phyloP scores from a whole-genome alignment of 2,888 invertebrate genomes.

The Phorcus lineatus region DNA sequence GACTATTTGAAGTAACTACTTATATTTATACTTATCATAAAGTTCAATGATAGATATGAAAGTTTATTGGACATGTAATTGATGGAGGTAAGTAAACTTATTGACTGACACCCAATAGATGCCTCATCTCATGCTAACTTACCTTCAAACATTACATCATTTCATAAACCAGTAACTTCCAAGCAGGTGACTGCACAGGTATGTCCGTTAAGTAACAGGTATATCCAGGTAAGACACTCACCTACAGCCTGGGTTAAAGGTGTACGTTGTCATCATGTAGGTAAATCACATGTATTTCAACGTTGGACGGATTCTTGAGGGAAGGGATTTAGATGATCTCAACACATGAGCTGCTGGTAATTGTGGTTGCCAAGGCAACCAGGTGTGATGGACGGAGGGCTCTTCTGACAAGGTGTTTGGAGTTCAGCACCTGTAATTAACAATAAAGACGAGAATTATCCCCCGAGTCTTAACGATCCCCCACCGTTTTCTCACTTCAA shows the following conservation, averaged over 20 bases:
- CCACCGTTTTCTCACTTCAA: not conserved
- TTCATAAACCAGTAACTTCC: no score
- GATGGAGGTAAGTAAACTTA: no score
- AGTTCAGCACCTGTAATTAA: conserved; percentile 1
- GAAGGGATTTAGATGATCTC: not conserved
- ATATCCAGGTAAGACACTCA: conserved; percentile 25
- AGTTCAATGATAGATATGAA: no score
- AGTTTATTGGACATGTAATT: no score
- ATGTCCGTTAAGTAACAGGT: not conserved
- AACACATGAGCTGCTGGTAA: not conserved
- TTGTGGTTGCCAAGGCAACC: conserved; percentile 6
- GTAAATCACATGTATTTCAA: not conserved
- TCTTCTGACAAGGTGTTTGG: not conserved
- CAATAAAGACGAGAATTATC: not conserved
- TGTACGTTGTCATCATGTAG: conserved; percentile 30
- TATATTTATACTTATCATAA: no score
- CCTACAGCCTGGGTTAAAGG: conserved; percentile 48
- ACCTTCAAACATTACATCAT: not conserved
- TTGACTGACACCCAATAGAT: no score
- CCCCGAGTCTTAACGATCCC: not conserved
- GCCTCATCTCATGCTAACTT: not conserved
- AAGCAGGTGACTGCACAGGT: conserved; percentile 14
- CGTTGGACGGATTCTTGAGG: conserved; percentile 28
- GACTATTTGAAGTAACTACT: no score
- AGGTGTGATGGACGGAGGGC: conserved; percentile 2